Conservation (phyloP, 2,888 invertebrate species). For the Sturmia bella region DNA sequence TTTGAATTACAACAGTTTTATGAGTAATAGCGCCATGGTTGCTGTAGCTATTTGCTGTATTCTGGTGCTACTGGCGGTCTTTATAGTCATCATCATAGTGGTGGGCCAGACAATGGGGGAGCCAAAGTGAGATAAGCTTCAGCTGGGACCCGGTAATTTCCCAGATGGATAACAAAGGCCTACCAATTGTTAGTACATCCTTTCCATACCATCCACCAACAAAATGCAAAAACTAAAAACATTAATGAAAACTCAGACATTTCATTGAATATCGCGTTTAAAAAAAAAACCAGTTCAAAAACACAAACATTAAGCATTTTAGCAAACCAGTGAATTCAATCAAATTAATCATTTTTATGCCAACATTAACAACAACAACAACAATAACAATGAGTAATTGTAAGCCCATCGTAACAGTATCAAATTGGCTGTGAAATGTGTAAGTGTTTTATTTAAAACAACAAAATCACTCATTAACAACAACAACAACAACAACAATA, state of each 20-base stretch:
- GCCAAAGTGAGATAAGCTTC: conserved; percentile 83
- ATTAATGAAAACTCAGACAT: conserved; percentile 1
- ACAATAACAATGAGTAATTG: conserved; percentile 52
- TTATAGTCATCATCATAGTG: conserved; percentile 91
- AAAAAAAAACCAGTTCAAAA: conserved; percentile 7
- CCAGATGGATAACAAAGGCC: conserved; percentile 82
- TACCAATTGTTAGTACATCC: conserved; percentile 79
- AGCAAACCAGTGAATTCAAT: conserved; percentile 45
- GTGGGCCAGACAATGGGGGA: conserved; percentile 89
- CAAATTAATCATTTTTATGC: conserved; percentile 36
- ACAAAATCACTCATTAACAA: conserved; percentile 16
- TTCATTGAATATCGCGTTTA: conserved; percentile 25
- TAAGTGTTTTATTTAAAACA: conserved; percentile 69
- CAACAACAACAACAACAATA: conserved; percentile 4
- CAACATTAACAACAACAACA: conserved; percentile 33
- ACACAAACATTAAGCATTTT: conserved; percentile 26
- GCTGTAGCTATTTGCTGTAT: conserved; percentile 93
- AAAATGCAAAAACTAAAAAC: conserved; percentile 44
- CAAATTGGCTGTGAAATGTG: conserved; percentile 81
- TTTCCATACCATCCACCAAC: conserved; percentile 28
- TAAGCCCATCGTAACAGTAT: conserved; percentile 77
- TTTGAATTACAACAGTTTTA: conserved; percentile 71
- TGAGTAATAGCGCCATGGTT: conserved; percentile 86
- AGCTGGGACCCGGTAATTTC: conserved; percentile 82
- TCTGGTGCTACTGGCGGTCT: conserved; percentile 89